Evolutionary conservation across 2,888 invertebrate genomes (phyloP).

Genomic region (Acheta domesticus): DNA sequence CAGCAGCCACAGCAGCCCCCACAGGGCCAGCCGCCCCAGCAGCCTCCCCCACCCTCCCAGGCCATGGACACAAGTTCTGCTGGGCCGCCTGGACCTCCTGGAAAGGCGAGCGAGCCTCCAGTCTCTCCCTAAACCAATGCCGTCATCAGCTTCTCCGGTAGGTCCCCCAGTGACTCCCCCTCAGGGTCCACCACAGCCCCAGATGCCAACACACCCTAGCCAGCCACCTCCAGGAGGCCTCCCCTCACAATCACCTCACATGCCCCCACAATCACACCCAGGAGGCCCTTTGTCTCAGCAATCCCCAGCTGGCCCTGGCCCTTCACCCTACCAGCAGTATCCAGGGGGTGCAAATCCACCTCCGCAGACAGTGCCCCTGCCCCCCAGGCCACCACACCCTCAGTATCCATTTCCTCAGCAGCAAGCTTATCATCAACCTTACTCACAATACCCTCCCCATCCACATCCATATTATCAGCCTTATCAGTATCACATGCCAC

Average conservation of each 20-base stretch:
- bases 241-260: slow-evolving; percentile 43
- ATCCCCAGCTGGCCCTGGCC: slow-evolving; percentile 32
- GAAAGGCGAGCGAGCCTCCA: neutral
- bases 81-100: neutral
- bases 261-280: slow-evolving; percentile 44
- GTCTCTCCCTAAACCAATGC: slow-evolving; percentile 10
- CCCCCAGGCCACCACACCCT: slow-evolving; percentile 49
- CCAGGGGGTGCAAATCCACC: slow-evolving; percentile 18
- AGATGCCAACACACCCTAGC: slow-evolving; percentile 36
- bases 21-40: slow-evolving; percentile 12
- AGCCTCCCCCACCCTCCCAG: neutral
- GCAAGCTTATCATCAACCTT: slow-evolving; percentile 35
- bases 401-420: slow-evolving; percentile 47
- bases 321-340: slow-evolving; percentile 26
- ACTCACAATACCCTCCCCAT: slow-evolving; percentile 34
- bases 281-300: slow-evolving; percentile 35
- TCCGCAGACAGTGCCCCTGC: slow-evolving; percentile 34
- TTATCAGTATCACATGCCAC: slow-evolving; percentile 35
- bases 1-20: slow-evolving; percentile 21
- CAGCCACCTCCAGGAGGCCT: slow-evolving; percentile 40
- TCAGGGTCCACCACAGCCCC: slow-evolving; percentile 40
- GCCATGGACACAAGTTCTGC: neutral
- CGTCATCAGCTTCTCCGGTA: neutral
- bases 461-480: slow-evolving; percentile 37
- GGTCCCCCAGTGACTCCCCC: slow-evolving; percentile 36